Evolutionary conservation across 2,113 vertebrate genomes (phyloP), one percentile per base, ranked within the genome.

Genomic region (Mirza zaza): DNA sequence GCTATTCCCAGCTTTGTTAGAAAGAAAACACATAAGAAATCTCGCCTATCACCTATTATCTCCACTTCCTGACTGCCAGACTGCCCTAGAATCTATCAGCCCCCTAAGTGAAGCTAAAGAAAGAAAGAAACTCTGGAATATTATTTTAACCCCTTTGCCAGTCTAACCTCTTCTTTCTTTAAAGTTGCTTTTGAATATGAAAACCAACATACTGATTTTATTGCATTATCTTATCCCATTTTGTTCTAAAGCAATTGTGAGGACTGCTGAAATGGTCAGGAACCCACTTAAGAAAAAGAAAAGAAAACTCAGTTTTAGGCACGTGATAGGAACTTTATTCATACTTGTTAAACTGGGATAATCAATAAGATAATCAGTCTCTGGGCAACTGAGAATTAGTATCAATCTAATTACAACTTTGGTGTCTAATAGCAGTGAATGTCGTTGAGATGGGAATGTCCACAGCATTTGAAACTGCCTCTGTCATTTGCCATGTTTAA

Each of bases 401-500:
- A 27, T 36, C n/a, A 67, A 3, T 45, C 85, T 25, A 57, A 3
- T 25, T 91, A 61, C 36, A 71, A 67, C 79, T 73, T 68, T 29
- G 20, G 70, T 7, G 3, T 88, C 61, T 29, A 63, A 6, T 36
- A 48, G 61, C 25, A 34, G 21, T 25, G 25, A 68, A 32, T 50
- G 11, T 20, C 34, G 3, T 57, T 86, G 87, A 61, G 48, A 73
- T 18, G 3, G n/a, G 14, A 61, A 79, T 67, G 70, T 21, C 71
- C 63, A 61, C 10, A 57, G 5, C 50, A 29, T 85, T 70, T 95
- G 65, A 29, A 55, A 11, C 45, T 20, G 32, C 15, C 42, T 90
- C n/a, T 91, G 29, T 75, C 34, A 36, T 39, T 87, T 95, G 34
- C 75, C 25, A n/a, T 82, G 61, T 45, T 93, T 75, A 96, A 68